Percentiles rank a stretch among this genome's conserved stretches.
These are phyloP conservation scores for Moxostoma hubbsi DNA, from an alignment of 2,797 vertebrate species.

Conservation along the genomic window DNA sequence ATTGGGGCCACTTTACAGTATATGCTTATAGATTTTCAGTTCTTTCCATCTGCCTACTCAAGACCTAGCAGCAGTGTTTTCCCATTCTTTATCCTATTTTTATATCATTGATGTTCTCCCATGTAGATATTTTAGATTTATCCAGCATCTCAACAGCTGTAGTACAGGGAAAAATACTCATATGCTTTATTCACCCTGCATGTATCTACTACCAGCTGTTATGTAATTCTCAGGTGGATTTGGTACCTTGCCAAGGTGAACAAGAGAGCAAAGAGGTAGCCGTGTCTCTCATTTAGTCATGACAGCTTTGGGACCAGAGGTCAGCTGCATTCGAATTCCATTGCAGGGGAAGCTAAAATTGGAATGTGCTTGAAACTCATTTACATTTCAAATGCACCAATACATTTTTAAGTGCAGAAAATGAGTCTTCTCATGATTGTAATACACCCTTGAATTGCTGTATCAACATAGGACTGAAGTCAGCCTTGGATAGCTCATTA, in stretches of 20 bases:
- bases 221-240: slow-evolving; percentile 26
- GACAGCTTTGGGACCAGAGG: slow-evolving; percentile 5
- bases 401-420: neutral
- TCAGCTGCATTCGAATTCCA: slow-evolving; percentile 15
- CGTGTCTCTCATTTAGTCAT: slow-evolving; percentile 32
- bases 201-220: slow-evolving; percentile 45
- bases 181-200: slow-evolving; percentile 62
- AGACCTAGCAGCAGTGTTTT: too few relatives aligned
- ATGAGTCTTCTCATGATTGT: too few relatives aligned
- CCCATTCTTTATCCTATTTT: slow-evolving; percentile 27
- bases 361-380: neutral
- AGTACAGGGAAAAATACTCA: slow-evolving; percentile 55
- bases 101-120: slow-evolving; percentile 55
- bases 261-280: slow-evolving; percentile 21
- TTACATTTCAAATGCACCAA: neutral
- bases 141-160: slow-evolving; percentile 51
- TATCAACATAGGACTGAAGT: neutral
- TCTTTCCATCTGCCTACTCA: too few relatives aligned
- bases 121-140: slow-evolving; percentile 46
- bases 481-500: neutral
- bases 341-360: slow-evolving; percentile 2
- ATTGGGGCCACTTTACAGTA: too few relatives aligned
- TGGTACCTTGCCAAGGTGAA: slow-evolving; percentile 28
- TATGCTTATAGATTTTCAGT: too few relatives aligned
- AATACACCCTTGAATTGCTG: neutral